Percentiles rank a stretch among this genome's conserved stretches.
Evolutionary conservation across 2,797 vertebrate species (phyloP).

Genomic region (Catamblyrhynchus diadema): DNA sequence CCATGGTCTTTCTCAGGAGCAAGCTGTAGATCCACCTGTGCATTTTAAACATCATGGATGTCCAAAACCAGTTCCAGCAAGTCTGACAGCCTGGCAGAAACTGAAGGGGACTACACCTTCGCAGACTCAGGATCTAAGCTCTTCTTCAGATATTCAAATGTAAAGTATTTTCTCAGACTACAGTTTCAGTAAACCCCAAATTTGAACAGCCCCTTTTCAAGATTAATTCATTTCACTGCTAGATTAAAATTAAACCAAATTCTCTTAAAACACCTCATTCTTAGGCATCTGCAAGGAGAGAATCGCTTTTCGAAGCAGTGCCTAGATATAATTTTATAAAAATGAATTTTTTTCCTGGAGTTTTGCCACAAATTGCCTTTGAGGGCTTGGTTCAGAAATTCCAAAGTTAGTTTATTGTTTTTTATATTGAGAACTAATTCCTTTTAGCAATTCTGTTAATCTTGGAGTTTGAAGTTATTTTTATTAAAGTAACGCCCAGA

Average conservation of each 20-base stretch:
- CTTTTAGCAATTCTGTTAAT: conserved; percentile 53
- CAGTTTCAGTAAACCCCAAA: not conserved
- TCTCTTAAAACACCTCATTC: not conserved
- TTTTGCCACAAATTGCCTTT: conserved; percentile 45
- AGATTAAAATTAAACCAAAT: not conserved
- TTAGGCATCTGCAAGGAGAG: not conserved
- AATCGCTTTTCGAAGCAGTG: not conserved
- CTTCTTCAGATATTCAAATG: not conserved
- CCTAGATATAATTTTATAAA: not conserved
- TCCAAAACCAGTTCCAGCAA: not conserved
- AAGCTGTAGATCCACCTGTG: accelerated
- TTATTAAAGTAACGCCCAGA: conserved; percentile 61
- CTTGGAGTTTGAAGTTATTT: conserved; percentile 59
- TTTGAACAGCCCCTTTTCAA: not conserved
- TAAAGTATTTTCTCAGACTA: not conserved
- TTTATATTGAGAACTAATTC: conserved; percentile 35
- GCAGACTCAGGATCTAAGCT: not conserved
- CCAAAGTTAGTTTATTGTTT: conserved; percentile 50
- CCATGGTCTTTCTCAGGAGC: not conserved
- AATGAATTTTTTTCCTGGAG: not conserved
- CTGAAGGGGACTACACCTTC: not conserved
- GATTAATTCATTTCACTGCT: not conserved
- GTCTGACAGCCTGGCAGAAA: not conserved
- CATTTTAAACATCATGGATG: not conserved
- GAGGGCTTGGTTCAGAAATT: conserved; percentile 64